Conservation (phyloP, 1,140 invertebrate genomes). For the Eriocheir sinensis region DNA sequence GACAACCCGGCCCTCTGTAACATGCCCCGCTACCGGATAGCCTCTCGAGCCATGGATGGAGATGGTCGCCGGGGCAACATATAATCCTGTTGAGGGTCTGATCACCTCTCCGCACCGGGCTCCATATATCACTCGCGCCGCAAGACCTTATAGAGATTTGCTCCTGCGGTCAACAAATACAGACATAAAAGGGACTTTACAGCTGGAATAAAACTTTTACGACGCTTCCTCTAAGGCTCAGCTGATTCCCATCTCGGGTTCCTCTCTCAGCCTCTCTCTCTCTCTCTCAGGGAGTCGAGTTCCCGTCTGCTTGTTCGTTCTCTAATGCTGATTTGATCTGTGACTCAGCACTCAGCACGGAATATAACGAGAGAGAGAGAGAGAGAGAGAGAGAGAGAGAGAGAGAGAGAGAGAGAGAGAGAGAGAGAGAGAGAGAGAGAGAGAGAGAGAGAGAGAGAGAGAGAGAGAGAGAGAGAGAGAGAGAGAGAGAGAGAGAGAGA, state of each 20-base stretch:
- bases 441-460: conserved; percentile 36
- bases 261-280: background rate
- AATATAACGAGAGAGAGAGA: conserved; percentile 25
- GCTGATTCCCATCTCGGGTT: background rate
- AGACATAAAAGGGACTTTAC: conserved; percentile 47
- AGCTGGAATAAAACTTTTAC: conserved; percentile 49
- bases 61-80: background rate
- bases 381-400: conserved; percentile 40
- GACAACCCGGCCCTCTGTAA: background rate
- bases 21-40: background rate
- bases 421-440: conserved; percentile 39
- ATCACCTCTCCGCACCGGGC: background rate
- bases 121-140: conserved; percentile 23
- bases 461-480: conserved; percentile 31
- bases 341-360: background rate
- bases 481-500: too few species aligned
- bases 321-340: background rate
- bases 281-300: background rate
- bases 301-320: background rate
- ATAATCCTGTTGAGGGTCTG: background rate
- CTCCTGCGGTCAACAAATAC: conserved; percentile 47
- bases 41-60: background rate
- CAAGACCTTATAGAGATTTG: conserved; percentile 11
- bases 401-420: conserved; percentile 51
- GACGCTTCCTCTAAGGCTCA: conserved; percentile 1